A percentile compares a stretch with the other conserved stretches of the same genome.
Evolutionary conservation across 2,113 vertebrate genomes (phyloP).

Genomic region (Xiphophorus couchianus): DNA sequence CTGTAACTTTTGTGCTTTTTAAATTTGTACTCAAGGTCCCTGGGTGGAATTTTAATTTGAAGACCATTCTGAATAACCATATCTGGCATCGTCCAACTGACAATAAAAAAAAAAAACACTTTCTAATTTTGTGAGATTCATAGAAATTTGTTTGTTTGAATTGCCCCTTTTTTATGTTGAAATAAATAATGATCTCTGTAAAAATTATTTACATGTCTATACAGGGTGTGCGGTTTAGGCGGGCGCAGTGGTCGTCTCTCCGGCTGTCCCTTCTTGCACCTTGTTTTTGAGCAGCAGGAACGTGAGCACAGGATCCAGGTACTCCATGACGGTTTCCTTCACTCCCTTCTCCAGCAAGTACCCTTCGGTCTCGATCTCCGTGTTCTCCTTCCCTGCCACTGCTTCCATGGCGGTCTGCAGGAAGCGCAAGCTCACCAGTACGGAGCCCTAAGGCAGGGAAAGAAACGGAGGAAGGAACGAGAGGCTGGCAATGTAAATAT

Average conservation of each 20-base stretch:
- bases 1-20: background rate
- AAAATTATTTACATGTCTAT: slow-evolving; percentile 57
- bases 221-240: slow-evolving; percentile 45
- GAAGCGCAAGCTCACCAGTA: slow-evolving; percentile 86
- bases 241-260: slow-evolving; percentile 16
- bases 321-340: slow-evolving; percentile 81
- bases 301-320: slow-evolving; percentile 60
- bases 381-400: slow-evolving; percentile 80
- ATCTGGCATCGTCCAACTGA: slow-evolving; percentile 12
- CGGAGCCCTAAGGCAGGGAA: slow-evolving; percentile 70
- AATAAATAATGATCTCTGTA: slow-evolving; percentile 31
- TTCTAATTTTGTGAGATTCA: slow-evolving; percentile 36
- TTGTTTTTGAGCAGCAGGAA: slow-evolving; percentile 78
- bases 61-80: slow-evolving; percentile 2
- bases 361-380: slow-evolving; percentile 84
- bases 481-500: background rate
- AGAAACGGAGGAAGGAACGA: background rate
- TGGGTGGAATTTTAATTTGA: slow-evolving; percentile 5
- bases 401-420: slow-evolving; percentile 87
- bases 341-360: slow-evolving; percentile 85
- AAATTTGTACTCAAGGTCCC: slow-evolving; percentile 1
- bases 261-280: slow-evolving; percentile 63
- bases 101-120: slow-evolving; percentile 36
- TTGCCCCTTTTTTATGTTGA: slow-evolving; percentile 10
- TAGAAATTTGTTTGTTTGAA: slow-evolving; percentile 16